Percentiles rank a stretch among this genome's conserved stretches.
Conservation (phyloP, 1,140 invertebrate genomes). For the Ooceraea biroi region DNA sequence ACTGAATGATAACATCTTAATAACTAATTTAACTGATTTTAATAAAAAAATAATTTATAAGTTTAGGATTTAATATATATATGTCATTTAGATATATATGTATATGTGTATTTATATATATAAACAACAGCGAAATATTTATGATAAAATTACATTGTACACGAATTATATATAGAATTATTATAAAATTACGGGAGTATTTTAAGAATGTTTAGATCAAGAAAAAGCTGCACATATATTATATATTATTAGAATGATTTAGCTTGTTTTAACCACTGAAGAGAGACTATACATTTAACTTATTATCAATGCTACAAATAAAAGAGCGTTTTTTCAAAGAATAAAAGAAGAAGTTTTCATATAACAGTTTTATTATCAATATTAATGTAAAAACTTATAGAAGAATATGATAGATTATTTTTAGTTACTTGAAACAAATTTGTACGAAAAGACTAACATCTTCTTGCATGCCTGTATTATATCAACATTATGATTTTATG, state of each 20-base stretch:
- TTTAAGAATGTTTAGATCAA: neutral
- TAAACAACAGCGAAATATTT: neutral
- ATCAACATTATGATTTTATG: neutral
- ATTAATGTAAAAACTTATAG: conserved; percentile 1
- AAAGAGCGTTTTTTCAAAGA: neutral
- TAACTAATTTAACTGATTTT: neutral
- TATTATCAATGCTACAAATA: neutral
- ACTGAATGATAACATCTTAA: neutral
- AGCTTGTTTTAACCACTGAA: no score
- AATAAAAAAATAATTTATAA: neutral
- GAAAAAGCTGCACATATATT: neutral
- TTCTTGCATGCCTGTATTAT: no score
- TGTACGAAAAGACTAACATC: no score
- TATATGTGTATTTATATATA: neutral
- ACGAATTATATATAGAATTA: neutral
- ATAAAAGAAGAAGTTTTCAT: neutral
- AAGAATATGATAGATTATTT: neutral
- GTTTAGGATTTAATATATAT: no score
- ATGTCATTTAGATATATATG: no score
- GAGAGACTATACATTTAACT: neutral
- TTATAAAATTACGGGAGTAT: neutral
- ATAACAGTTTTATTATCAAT: conserved; percentile 9
- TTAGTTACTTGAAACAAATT: neutral
- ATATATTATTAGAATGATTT: no score
- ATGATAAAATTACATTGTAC: conserved; percentile 3